phyloP scores from a whole-genome alignment of 2,113 vertebrate species.

The Hepsetus odoe region DNA sequence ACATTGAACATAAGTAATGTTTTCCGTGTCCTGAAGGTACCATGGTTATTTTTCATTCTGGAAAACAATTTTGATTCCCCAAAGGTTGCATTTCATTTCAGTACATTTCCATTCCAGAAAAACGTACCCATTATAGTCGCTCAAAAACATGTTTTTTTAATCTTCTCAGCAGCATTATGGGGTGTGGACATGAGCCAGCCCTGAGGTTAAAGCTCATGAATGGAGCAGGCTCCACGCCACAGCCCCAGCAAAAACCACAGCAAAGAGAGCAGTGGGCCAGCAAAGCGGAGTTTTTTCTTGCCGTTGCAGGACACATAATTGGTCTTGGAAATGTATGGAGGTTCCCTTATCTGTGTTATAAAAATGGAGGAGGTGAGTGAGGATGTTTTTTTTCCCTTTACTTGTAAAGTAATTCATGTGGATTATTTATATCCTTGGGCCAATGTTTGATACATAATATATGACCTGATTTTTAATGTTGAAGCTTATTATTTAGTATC shows the following conservation, averaged over 20 bases:
- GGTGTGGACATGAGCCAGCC: conserved; percentile 35
- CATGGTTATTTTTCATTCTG: too few relatives aligned
- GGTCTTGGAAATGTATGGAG: conserved; percentile 79
- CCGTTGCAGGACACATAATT: conserved; percentile 73
- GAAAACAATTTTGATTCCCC: too few relatives aligned
- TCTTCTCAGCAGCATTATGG: conserved; percentile 49
- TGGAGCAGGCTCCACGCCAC: conserved; percentile 8
- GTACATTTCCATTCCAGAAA: not conserved
- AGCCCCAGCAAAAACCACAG: conserved; percentile 47
- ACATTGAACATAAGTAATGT: too few relatives aligned
- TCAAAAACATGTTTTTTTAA: not conserved
- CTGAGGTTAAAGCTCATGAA: conserved; percentile 45
- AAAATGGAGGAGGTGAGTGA: conserved; percentile 77
- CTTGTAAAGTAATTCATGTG: not conserved
- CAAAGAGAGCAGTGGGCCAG: conserved; percentile 71
- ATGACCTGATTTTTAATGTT: not conserved
- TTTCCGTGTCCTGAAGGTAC: too few relatives aligned
- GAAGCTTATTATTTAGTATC: not conserved
- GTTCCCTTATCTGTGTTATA: conserved; percentile 81
- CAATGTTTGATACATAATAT: not conserved
- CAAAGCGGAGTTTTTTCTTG: conserved; percentile 73
- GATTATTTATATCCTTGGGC: not conserved
- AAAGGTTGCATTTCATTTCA: not conserved
- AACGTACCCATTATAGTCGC: not conserved
- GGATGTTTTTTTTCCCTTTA: conserved; percentile 13